Conservation (phyloP, 1,140 invertebrate genomes). For the Ditylenchus dipsaci region DNA sequence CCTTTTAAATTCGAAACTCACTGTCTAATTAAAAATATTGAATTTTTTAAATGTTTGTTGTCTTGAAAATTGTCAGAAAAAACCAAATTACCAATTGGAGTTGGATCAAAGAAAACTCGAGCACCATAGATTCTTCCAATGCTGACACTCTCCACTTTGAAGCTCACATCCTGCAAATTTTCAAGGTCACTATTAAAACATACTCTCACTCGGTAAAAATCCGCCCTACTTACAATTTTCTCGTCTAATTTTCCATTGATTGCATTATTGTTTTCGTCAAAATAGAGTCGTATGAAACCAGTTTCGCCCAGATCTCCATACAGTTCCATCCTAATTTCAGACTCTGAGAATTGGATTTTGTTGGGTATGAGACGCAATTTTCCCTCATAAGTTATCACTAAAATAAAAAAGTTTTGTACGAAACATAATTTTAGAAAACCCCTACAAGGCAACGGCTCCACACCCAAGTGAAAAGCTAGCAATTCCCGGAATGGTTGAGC, state of each 20-base stretch:
- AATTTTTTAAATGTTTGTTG: too few species aligned
- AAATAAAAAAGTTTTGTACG: conserved; percentile 10
- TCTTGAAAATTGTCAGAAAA: too few species aligned
- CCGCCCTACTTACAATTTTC: not conserved
- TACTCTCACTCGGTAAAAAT: not conserved
- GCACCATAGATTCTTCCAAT: conserved; percentile 33
- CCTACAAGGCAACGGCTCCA: conserved; percentile 39
- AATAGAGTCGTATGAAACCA: conserved; percentile 18
- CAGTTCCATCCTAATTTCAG: conserved; percentile 30
- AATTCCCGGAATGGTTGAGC: conserved; percentile 42
- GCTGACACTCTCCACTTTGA: conserved; percentile 40
- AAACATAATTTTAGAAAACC: not conserved
- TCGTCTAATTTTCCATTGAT: not conserved
- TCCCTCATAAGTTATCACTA: conserved; percentile 48
- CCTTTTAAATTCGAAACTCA: too few species aligned
- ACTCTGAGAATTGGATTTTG: conserved; percentile 5
- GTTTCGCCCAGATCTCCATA: conserved; percentile 45
- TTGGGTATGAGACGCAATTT: conserved; percentile 25
- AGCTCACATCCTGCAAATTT: conserved; percentile 31
- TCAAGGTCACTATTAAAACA: not conserved
- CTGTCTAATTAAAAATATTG: too few species aligned
- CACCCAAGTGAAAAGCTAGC: conserved; percentile 37
- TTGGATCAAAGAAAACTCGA: conserved; percentile 39
- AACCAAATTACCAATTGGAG: conserved; percentile 12
- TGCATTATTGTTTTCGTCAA: conserved; percentile 2